Evolutionary conservation across 2,113 vertebrate species (phyloP), one percentile per base, ranked within the genome.

Genomic region (Phaethon lepturus): DNA sequence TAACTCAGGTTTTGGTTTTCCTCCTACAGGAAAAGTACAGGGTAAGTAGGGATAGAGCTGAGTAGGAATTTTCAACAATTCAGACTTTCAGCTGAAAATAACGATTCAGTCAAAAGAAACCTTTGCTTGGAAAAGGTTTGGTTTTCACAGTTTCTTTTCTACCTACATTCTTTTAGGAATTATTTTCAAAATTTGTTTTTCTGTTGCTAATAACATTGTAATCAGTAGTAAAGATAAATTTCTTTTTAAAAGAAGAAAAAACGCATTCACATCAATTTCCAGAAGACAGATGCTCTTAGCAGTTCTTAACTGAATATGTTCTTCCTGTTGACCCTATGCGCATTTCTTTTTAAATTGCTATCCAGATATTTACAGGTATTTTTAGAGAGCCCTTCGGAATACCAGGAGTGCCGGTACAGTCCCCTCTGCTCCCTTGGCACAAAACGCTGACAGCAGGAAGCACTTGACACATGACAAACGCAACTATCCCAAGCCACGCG

Each of bases 41-140:
- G 66, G n/a, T 92, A 92, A 93, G 92, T 33, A 82, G 67, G 90
- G 74, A 88, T 92, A 88, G 50, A 94, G 45, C 58, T 62, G 45
- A 90, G 90, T 33, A 90, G 66, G 81, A 90, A 76, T 90, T 90
- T 94, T 94, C 71, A 95, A 95, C 95, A 96, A 92, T 92, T 90
- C 81, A 88, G 90, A 96, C 96, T 94, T 96, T 97, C 93, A 97
- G 71, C 40, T 86, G 85, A 96, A 96, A 96, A 91, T 79, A 96
- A 81, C 0, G 20, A 88, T 90, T 86, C 59, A 94, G 92, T 93
- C 71, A 94, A 94, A 13, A 22, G 33, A 93, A 93, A 78, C 1
- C 44, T 79, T 88, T 58, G 33, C 71, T 68, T 85, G 93, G 81
- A 88, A 96, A 93, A 93, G 45, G 68, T 64, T 78, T 78, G 15